Evolutionary conservation across 1,140 invertebrate species (phyloP).

Genomic region (Tetramorium alpestre): DNA sequence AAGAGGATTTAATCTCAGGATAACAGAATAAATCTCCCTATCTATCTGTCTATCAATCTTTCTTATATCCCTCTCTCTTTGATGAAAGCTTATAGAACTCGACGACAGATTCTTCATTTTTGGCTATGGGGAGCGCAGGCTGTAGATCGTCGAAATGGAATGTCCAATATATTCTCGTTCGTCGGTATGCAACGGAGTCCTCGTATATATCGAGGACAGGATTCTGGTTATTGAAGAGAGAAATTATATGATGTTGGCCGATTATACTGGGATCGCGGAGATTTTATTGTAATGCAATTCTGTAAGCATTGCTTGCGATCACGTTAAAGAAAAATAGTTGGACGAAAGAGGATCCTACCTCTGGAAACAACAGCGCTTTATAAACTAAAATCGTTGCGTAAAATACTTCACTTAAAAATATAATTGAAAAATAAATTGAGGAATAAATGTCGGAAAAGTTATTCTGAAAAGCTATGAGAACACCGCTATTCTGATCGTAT

Average conservation of each 20-base stretch:
- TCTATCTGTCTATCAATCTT: slow-evolving; percentile 33
- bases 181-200: slow-evolving; percentile 42
- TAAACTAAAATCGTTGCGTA: neutral
- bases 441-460: neutral
- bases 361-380: neutral
- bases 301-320: neutral
- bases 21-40: slow-evolving; percentile 21
- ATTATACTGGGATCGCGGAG: neutral
- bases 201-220: slow-evolving; percentile 27
- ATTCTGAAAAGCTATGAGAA: neutral
- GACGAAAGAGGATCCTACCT: neutral
- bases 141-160: slow-evolving; percentile 14
- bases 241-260: slow-evolving; percentile 24
- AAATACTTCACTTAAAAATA: neutral
- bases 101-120: slow-evolving; percentile 56
- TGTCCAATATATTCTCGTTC: slow-evolving; percentile 50
- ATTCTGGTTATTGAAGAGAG: slow-evolving; percentile 35
- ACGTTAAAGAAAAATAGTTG: neutral
- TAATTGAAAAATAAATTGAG: neutral
- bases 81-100: neutral
- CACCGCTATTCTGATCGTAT: neutral
- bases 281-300: slow-evolving; percentile 38
- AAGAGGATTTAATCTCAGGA: slow-evolving; percentile 32
- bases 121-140: slow-evolving; percentile 1
- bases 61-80: neutral